Base-by-base conservation (phyloP, 2,888 invertebrate species). In the Ypsolopha sequella region DNA sequence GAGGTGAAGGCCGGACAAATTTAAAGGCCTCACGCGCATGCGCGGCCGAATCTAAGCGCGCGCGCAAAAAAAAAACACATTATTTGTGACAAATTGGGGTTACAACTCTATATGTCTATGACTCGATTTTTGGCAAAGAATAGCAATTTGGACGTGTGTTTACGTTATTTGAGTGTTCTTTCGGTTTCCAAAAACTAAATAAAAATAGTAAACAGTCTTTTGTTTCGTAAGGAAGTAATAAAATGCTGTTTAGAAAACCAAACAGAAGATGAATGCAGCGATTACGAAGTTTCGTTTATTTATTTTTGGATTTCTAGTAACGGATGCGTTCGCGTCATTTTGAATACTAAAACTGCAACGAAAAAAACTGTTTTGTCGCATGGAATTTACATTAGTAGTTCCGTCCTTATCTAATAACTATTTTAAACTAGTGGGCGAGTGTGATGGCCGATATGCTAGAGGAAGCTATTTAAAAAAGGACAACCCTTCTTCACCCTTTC, bases 401-500 rank as follows among this genome's bases (percentile, higher is more conserved):
- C 59, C 51, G 52, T 80, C 80, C 61, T 64, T 62, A 55, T 79
- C 66, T 55, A 47, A 52, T 60, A 41, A 55, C 39, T 43, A 51
- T 54, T 52, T 54, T 56, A 52, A 50, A 43, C 38, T 44, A 49
- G 55, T 51, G 73, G 57, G 66, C 58, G 73, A 81, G 55, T 63
- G 72, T 65, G 82, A 80, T 61, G 58, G 57, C 56, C 52, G 56
- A 62, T 61, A 70, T 72, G 76, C 79, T 24, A 24, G 24, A 82
- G 85, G 85, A 85, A 84, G 80, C 78, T 70, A 72, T 74, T 75
- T 69, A 77, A 84, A 86, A 84, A 86, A 80, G 76, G 77, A 74
- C 79, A 82, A 84, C 82, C 86, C 86, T 85, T 84, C 80, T 72
- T 77, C 70, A 77, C 80, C 84, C 86, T 81, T 77, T 80, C 64